A percentile compares a stretch with the other conserved stretches of the same genome.
These are phyloP conservation scores for Drosophila sechellia DNA, from an alignment of 1,140 invertebrate species.

Conservation along the genomic window DNA sequence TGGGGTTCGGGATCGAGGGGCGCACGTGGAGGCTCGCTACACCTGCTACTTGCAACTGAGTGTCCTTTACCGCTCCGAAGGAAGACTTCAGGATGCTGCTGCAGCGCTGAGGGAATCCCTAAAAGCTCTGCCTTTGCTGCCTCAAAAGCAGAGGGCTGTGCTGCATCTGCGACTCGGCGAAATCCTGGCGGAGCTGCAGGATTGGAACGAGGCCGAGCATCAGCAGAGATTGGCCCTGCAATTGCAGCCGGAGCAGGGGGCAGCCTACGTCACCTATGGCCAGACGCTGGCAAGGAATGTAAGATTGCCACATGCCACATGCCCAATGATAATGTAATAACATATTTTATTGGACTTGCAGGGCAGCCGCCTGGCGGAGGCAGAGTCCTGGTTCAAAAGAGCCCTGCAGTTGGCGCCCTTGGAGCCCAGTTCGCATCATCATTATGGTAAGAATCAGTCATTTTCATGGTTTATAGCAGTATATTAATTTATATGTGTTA, in stretches of 20 bases:
- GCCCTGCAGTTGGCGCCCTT: constrained; percentile 92
- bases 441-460: constrained; percentile 89
- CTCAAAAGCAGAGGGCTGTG: constrained; percentile 90
- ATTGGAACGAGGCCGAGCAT: constrained; percentile 91
- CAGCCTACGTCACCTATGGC: constrained; percentile 94
- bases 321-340: constrained; percentile 1
- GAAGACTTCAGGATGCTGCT: constrained; percentile 91
- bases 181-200: constrained; percentile 90
- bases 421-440: constrained; percentile 92
- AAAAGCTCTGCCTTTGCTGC: constrained; percentile 92
- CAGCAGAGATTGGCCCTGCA: constrained; percentile 92
- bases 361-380: constrained; percentile 91
- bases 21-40: constrained; percentile 94
- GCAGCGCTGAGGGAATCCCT: constrained; percentile 88
- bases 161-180: constrained; percentile 87
- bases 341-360: constrained; percentile 75
- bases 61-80: constrained; percentile 93
- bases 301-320: constrained; percentile 84
- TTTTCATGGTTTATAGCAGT: no score
- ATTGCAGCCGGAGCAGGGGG: constrained; percentile 92
- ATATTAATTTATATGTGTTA: not conserved
- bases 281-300: constrained; percentile 95
- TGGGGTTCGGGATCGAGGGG: constrained; percentile 94
- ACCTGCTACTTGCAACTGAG: constrained; percentile 96
- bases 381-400: constrained; percentile 94